phyloP scores from a whole-genome alignment of 2,888 invertebrate species.

The Serripes groenlandicus region DNA sequence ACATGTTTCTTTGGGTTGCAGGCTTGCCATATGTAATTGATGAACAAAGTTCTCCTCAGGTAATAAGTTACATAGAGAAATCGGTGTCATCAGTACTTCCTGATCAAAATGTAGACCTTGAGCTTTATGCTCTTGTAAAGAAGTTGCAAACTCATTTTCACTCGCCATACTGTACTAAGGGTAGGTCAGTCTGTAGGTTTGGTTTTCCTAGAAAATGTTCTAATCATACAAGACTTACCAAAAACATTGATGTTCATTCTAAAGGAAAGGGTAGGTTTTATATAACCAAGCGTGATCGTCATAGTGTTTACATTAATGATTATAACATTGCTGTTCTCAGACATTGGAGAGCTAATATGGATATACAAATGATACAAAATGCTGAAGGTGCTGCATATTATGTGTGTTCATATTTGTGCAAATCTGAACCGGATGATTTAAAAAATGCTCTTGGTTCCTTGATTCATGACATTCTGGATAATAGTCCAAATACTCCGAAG shows the following conservation, averaged over 20 bases:
- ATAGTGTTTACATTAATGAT: constrained; percentile 25
- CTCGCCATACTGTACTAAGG: neutral
- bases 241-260: neutral
- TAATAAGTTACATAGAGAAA: constrained; percentile 25
- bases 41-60: neutral
- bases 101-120: neutral
- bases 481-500: constrained; percentile 18
- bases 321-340: constrained; percentile 44
- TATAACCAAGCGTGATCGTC: constrained; percentile 12
- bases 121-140: neutral
- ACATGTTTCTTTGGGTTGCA: constrained; percentile 53
- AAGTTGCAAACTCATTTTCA: neutral
- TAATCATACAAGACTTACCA: neutral
- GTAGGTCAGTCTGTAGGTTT: neutral
- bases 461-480: constrained; percentile 21
- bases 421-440: constrained; percentile 49
- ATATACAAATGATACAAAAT: constrained; percentile 48
- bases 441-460: constrained; percentile 37
- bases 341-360: constrained; percentile 59
- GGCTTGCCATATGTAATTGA: neutral
- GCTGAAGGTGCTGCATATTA: constrained; percentile 55
- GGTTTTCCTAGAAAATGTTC: constrained; percentile 26
- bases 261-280: constrained; percentile 49
- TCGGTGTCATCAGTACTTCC: neutral
- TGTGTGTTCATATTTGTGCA: constrained; percentile 49